Evolutionary conservation across 37 sponge, comb jelly and placozoan genomes (phyloP).

Genomic region (Beroe forskalii): DNA sequence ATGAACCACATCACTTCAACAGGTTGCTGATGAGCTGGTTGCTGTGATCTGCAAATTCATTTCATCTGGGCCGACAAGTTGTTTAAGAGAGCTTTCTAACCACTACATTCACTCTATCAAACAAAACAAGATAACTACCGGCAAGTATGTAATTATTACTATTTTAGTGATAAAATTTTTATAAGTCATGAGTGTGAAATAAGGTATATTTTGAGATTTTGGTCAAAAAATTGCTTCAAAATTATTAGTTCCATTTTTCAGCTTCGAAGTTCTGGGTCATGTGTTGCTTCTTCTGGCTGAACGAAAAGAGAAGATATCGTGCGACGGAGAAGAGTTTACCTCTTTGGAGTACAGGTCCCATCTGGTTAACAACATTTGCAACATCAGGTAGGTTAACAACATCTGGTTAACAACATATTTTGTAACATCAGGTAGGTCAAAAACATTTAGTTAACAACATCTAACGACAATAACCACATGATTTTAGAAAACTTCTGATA

Average conservation of each 20-base stretch:
- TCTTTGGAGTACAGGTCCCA: not conserved
- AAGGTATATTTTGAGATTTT: not conserved
- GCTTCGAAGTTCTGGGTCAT: conserved; percentile 28
- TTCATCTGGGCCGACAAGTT: not conserved
- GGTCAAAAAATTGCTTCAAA: too few species aligned
- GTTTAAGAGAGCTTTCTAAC: not conserved
- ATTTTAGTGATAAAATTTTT: too few species aligned
- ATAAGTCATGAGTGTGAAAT: too few species aligned
- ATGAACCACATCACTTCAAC: too few species aligned
- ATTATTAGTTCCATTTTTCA: not conserved
- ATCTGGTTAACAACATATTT: too few species aligned
- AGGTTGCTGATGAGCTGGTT: conserved; percentile 35
- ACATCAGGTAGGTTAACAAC: not conserved
- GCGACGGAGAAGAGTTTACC: conserved; percentile 25
- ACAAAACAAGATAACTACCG: not conserved
- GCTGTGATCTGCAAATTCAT: not conserved
- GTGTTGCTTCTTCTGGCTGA: not conserved
- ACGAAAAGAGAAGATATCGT: not conserved
- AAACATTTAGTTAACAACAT: too few species aligned
- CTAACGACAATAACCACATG: too few species aligned
- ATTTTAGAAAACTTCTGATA: too few species aligned
- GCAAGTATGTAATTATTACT: conserved; percentile 18
- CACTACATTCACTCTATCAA: conserved; percentile 10
- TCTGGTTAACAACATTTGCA: conserved; percentile 27
- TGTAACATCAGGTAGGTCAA: too few species aligned